phyloP scores from a whole-genome alignment of 2,113 vertebrate species.

The Alaudala cheleensis region DNA sequence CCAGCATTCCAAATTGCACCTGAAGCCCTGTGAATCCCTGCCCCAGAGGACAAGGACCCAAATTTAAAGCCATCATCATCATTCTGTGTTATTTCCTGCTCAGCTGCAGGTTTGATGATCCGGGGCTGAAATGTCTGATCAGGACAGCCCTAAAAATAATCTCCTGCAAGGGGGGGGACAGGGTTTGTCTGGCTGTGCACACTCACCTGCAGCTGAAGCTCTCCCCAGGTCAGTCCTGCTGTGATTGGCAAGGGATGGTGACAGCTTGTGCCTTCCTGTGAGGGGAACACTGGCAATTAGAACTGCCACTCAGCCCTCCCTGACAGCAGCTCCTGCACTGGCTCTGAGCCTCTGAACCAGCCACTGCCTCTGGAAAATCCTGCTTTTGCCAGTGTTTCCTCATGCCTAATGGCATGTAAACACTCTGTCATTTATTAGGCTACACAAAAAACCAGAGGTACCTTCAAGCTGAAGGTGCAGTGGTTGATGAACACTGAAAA shows the following conservation, averaged over 20 bases:
- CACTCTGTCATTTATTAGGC: slow-evolving; percentile 1
- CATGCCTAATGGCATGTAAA: slow-evolving; percentile 48
- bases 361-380: slow-evolving; percentile 58
- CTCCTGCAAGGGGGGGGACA: slow-evolving; percentile 40
- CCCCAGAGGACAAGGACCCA: slow-evolving; percentile 55
- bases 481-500: background rate
- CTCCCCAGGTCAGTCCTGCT: slow-evolving; percentile 69
- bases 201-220: slow-evolving; percentile 48
- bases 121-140: slow-evolving; percentile 39
- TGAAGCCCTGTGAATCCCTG: slow-evolving; percentile 47
- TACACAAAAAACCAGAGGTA: slow-evolving; percentile 37
- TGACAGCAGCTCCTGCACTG: slow-evolving; percentile 34
- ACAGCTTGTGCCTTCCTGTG: slow-evolving; percentile 71
- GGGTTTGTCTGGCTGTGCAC: slow-evolving; percentile 64
- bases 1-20: slow-evolving; percentile 17
- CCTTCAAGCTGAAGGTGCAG: slow-evolving; percentile 28
- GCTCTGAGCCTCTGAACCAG: slow-evolving; percentile 55
- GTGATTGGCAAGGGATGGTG: slow-evolving; percentile 76
- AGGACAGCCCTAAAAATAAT: slow-evolving; percentile 68
- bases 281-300: slow-evolving; percentile 78
- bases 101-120: slow-evolving; percentile 59
- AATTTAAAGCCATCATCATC: slow-evolving; percentile 55
- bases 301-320: slow-evolving; percentile 73
- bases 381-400: slow-evolving; percentile 33
- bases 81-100: slow-evolving; percentile 55